These are phyloP conservation scores for Microtus montanus DNA, from an alignment of 2,113 vertebrate species.

Conservation along the genomic window DNA sequence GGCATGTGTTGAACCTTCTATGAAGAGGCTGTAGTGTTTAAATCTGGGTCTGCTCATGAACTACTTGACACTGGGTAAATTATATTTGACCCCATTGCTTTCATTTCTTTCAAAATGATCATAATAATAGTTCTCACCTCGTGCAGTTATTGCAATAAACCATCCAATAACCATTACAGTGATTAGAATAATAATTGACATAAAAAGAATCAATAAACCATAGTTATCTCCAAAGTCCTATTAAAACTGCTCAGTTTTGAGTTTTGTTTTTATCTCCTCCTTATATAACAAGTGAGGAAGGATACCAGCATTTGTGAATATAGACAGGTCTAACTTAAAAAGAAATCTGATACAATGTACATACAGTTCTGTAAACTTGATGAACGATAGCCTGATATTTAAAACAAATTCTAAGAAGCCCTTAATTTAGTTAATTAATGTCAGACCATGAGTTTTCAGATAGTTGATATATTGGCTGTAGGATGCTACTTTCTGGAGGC, in stretches of 20 bases:
- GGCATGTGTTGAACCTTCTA: not conserved
- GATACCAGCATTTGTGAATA: not conserved
- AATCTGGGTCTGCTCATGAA: not conserved
- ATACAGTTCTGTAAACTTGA: not conserved
- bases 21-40: not conserved
- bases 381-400: conserved; percentile 36
- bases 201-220: not conserved
- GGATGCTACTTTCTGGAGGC: conserved; percentile 24
- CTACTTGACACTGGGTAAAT: not conserved
- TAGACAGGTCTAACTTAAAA: not conserved
- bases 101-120: not conserved
- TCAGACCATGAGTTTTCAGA: not conserved
- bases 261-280: conserved; percentile 15
- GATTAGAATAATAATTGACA: not conserved
- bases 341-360: not conserved
- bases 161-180: not conserved
- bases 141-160: conserved; percentile 14
- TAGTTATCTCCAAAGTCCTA: not conserved
- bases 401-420: conserved; percentile 28
- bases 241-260: conserved; percentile 3
- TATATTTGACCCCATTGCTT: conserved; percentile 3
- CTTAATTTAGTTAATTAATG: conserved; percentile 22
- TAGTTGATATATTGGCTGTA: not conserved
- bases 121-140: not conserved
- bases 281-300: conserved; percentile 17